phyloP scores from a whole-genome alignment of 2,888 invertebrate species.

The Baccha elongata region DNA sequence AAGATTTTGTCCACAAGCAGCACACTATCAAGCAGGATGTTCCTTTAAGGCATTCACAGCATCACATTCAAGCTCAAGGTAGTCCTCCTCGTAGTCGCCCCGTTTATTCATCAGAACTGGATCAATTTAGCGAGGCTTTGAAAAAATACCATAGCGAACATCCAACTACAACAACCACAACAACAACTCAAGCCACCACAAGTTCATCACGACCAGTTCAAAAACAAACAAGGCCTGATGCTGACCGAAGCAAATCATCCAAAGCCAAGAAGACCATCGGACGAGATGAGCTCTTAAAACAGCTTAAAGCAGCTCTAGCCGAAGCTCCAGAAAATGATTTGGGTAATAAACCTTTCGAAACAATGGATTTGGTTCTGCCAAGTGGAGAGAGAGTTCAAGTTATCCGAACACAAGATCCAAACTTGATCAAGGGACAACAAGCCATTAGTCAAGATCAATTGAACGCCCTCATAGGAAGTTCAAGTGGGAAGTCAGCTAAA shows the following conservation, averaged over 20 bases:
- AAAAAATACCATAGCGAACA: slow-evolving; percentile 87
- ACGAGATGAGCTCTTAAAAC: slow-evolving; percentile 88
- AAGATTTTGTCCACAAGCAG: slow-evolving; percentile 88
- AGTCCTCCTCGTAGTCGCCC: slow-evolving; percentile 80
- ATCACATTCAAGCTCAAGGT: slow-evolving; percentile 78
- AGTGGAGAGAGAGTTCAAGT: slow-evolving; percentile 91
- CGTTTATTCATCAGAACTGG: slow-evolving; percentile 85
- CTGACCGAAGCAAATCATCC: slow-evolving; percentile 76
- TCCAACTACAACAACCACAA: slow-evolving; percentile 87
- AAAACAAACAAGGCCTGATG: slow-evolving; percentile 85
- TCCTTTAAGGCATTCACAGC: slow-evolving; percentile 81
- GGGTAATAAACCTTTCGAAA: slow-evolving; percentile 87
- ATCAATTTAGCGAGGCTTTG: slow-evolving; percentile 86
- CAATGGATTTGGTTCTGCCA: slow-evolving; percentile 88
- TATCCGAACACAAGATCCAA: slow-evolving; percentile 88
- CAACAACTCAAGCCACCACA: slow-evolving; percentile 84
- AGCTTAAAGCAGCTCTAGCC: slow-evolving; percentile 88
- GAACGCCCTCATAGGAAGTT: slow-evolving; percentile 79
- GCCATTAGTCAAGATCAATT: slow-evolving; percentile 82
- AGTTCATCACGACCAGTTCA: slow-evolving; percentile 83
- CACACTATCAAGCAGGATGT: slow-evolving; percentile 84
- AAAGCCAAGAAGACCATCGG: slow-evolving; percentile 84
- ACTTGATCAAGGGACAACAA: slow-evolving; percentile 85
- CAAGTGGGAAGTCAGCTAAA: slow-evolving; percentile 23
- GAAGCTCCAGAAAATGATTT: slow-evolving; percentile 87